Base-by-base conservation (phyloP, 2,113 vertebrate genomes). In the Naja naja region DNA sequence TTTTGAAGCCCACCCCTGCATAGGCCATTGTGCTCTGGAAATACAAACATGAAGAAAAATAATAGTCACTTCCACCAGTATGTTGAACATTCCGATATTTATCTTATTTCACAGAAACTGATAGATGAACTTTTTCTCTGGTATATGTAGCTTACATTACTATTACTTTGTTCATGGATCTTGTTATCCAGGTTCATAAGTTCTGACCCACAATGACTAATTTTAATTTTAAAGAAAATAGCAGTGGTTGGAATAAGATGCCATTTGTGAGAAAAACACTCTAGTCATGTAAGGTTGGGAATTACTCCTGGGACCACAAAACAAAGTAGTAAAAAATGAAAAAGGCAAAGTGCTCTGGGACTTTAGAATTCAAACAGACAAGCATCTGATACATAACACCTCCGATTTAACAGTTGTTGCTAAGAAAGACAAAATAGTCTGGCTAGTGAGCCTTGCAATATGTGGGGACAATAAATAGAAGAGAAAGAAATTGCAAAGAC, bases 231-330 rank as follows among this genome's bases (percentile, higher is more conserved):
- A 87, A 88, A 1, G 39, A 87, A 94, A 0, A 0, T n/a, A 52
- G 6, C 0, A 0, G 49, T 22, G 91, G 60, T 56, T 47, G 0
- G 0, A 60, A 89, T 27, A 43, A 0, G 0, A 54, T 89, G 49
- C 0, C 1, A 64, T 53, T 55, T 91, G 30, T 91, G 89, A 87
- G 23, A 12, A 94, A 93, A 96, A 49, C 0, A 0, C 8, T 27
- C 93, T 90, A 81, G 91, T 2, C 1, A n/a, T 0, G 0, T 14
- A 53, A 39, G 11, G 45, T 60, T 94, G 92, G 74, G 85, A 94
- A 87, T 90, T 91, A 3, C 5, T 64, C 60, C 12, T 74, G n/a
- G n/a, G 30, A 74, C n/a, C n/a, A 18, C 14, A 34, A 74, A 74
- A 74, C 30, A 74, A 34, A 74, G n/a, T 74, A 6, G n/a, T 74